A percentile compares a stretch with the other conserved stretches of the same genome.
Evolutionary conservation across 2,113 vertebrate species (phyloP).

Genomic region (Noctilio leporinus): DNA sequence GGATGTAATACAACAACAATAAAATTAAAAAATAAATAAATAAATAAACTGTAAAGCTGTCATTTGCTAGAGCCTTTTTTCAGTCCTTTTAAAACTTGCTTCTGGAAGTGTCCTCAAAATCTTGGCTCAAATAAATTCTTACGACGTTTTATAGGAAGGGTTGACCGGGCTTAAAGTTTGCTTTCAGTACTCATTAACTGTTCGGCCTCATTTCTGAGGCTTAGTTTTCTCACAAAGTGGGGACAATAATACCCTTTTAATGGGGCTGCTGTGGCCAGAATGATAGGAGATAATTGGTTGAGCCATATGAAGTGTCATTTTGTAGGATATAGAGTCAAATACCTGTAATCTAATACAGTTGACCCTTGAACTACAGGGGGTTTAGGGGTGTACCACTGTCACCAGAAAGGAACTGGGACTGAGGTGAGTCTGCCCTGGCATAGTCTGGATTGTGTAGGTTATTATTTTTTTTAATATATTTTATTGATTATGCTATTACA

Average conservation of each 20-base stretch:
- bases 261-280: background rate
- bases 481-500: too few relatives aligned
- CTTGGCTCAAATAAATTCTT: background rate
- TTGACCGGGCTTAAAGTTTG: background rate
- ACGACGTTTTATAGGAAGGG: background rate
- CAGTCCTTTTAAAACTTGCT: background rate
- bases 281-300: background rate
- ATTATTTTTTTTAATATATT: too few relatives aligned
- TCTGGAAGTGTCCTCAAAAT: background rate
- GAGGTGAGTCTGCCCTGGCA: background rate
- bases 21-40: too few relatives aligned
- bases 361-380: background rate
- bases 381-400: background rate
- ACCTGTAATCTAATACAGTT: background rate
- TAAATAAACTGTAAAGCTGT: background rate
- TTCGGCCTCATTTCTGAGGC: background rate
- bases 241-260: background rate
- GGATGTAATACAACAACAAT: too few relatives aligned
- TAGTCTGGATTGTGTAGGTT: background rate
- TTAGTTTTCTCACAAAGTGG: background rate
- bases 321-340: background rate
- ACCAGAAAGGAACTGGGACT: background rate
- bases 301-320: background rate
- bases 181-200: background rate
- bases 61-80: background rate